Conservation (phyloP, 2,888 invertebrate genomes). For the Eilema depressum region DNA sequence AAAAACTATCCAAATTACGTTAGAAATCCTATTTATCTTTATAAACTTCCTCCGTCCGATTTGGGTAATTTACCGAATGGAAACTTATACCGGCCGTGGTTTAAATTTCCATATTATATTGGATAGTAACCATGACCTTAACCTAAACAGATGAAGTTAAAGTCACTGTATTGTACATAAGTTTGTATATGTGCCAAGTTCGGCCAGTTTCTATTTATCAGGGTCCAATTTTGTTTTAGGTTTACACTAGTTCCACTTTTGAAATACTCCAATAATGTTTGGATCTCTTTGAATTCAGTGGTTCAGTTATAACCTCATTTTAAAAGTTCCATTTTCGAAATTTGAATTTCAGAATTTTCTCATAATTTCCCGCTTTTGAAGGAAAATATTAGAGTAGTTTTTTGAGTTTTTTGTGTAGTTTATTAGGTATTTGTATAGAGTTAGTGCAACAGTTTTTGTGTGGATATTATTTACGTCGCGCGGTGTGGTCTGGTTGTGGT, state of each 20-base stretch:
- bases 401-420: conserved; percentile 2
- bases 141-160: conserved; percentile 20
- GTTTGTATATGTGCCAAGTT: conserved; percentile 15
- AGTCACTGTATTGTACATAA: neutral
- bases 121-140: conserved; percentile 20
- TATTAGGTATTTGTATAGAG: conserved; percentile 22
- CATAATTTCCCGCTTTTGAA: neutral
- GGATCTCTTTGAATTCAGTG: neutral
- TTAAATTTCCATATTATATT: conserved; percentile 18
- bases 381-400: neutral
- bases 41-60: neutral
- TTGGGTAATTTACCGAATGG: neutral
- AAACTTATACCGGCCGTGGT: conserved; percentile 5
- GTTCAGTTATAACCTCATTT: neutral
- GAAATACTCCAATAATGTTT: neutral
- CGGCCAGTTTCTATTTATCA: conserved; percentile 11
- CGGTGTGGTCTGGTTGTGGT: conserved; percentile 68
- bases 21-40: neutral
- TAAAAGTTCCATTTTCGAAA: neutral
- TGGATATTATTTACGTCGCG: conserved; percentile 67
- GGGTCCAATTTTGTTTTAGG: conserved; percentile 6
- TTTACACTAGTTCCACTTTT: neutral
- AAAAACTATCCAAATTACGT: neutral
- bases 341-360: neutral
- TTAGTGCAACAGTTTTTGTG: conserved; percentile 63